Base-by-base conservation (phyloP, 92 coral and sea anemone species). In the Epizoanthus rinbou region DNA sequence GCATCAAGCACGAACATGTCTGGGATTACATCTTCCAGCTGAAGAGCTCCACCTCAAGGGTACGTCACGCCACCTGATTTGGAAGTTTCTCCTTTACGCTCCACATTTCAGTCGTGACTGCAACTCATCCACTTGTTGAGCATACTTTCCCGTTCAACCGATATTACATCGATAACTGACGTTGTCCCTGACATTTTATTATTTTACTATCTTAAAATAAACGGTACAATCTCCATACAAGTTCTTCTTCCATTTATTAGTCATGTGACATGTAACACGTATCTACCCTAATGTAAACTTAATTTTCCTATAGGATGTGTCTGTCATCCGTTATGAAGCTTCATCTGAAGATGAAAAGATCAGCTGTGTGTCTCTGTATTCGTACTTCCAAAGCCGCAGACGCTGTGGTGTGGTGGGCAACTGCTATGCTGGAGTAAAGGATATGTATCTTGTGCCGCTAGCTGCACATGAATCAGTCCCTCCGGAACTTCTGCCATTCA, bases 361-460 rank as follows among this genome's bases (percentile, higher is more conserved):
- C 56, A 91, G 99, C 52, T 96, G 92, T 58, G 96, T 96, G 80
- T 96, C 99, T 5, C 73, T 96, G 24, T 96, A 96, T 80, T 96
- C 99, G 39, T 96, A 96, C 88, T 96, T 96, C 82, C 94, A 93
- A 86, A 96, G 99, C 63, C 94, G 99, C n/a, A 91, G 92, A 69
- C 94, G 99, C 8, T 96, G 99, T 80, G 99, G 99, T 9, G 99
- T 96, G 45, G 94, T 96, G n/a, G 94, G 95, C 33, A 96, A 96
- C 90, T 96, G 99, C 58, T 90, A 93, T 76, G 82, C 90, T 0
- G 98, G 96, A 6, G 98, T 96, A 31, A 96, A 96, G 65, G 99
- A 96, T 80, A 96, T 96, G 99, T 96, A 96, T 64, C 85, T 96
- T 16, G 90, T 93, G 8, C 99, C 99, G 7, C 57, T 96, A 54